Conservation (phyloP, 2,797 vertebrate genomes). For the Meriones psammophilus region DNA sequence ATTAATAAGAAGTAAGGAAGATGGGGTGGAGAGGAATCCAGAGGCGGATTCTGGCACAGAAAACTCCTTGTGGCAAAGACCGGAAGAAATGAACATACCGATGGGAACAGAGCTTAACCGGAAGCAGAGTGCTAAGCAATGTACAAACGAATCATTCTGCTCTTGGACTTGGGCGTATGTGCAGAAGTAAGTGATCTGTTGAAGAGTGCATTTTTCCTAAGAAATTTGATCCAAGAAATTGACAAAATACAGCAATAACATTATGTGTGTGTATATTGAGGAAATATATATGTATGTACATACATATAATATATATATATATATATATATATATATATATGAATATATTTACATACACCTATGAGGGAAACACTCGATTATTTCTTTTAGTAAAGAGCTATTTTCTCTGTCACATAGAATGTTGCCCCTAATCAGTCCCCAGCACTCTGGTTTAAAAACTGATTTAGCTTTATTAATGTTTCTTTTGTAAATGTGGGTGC, state of each 20-base stretch:
- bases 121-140: not conserved
- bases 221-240: slow-evolving; percentile 64
- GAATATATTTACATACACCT: not conserved
- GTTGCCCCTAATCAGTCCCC: not conserved
- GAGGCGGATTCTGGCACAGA: not conserved
- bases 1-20: slow-evolving; percentile 75
- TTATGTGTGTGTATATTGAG: not conserved
- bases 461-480: not conserved
- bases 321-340: no score
- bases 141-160: slow-evolving; percentile 33
- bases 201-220: slow-evolving; percentile 37
- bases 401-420: not conserved
- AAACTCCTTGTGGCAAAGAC: slow-evolving; percentile 39
- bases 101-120: not conserved
- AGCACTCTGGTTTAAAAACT: not conserved
- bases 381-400: not conserved
- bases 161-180: slow-evolving; percentile 24
- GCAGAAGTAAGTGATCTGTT: slow-evolving; percentile 53
- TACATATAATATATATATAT: no score
- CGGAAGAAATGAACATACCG: not conserved
- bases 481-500: not conserved
- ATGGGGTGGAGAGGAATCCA: slow-evolving; percentile 31
- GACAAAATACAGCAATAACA: slow-evolving; percentile 9
- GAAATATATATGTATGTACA: no score
- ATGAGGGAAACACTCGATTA: not conserved